Conservation (phyloP, 2,113 vertebrate genomes). For the Podarcis muralis region DNA sequence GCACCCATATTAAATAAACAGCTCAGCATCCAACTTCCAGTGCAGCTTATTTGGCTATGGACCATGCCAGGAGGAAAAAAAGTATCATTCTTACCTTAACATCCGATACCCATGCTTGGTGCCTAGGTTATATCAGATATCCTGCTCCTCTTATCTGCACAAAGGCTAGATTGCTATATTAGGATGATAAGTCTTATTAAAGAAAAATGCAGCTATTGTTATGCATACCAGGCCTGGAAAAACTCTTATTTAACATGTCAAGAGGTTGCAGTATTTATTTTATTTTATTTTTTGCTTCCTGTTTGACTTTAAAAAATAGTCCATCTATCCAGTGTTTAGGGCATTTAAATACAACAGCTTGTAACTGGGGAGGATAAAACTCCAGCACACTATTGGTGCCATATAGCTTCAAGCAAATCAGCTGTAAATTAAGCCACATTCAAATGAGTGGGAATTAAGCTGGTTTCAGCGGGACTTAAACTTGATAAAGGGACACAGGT, state of each 20-base stretch:
- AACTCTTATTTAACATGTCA: background rate
- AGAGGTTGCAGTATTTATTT: background rate
- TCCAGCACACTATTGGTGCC: background rate
- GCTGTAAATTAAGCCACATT: background rate
- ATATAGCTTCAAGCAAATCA: background rate
- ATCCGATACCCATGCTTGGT: slow-evolving; percentile 56
- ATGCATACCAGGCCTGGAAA: background rate
- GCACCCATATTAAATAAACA: slow-evolving; percentile 73
- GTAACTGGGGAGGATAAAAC: background rate
- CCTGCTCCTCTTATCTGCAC: slow-evolving; percentile 43
- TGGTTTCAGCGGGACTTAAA: background rate
- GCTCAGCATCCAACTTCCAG: slow-evolving; percentile 75
- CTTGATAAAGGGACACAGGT: background rate
- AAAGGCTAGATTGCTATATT: slow-evolving; percentile 39
- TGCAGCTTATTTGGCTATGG: slow-evolving; percentile 69
- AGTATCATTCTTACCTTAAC: slow-evolving; percentile 63
- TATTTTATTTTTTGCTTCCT: background rate
- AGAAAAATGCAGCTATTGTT: slow-evolving; percentile 24
- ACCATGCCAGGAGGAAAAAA: slow-evolving; percentile 69
- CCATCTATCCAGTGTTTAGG: background rate
- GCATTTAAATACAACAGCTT: background rate
- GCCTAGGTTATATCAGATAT: slow-evolving; percentile 48
- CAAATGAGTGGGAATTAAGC: background rate
- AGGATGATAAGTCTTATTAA: slow-evolving; percentile 42
- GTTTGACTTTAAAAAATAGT: slow-evolving; percentile 9